Evolutionary conservation across 1,140 invertebrate genomes (phyloP).

Genomic region (Drosophila pseudoobscura): DNA sequence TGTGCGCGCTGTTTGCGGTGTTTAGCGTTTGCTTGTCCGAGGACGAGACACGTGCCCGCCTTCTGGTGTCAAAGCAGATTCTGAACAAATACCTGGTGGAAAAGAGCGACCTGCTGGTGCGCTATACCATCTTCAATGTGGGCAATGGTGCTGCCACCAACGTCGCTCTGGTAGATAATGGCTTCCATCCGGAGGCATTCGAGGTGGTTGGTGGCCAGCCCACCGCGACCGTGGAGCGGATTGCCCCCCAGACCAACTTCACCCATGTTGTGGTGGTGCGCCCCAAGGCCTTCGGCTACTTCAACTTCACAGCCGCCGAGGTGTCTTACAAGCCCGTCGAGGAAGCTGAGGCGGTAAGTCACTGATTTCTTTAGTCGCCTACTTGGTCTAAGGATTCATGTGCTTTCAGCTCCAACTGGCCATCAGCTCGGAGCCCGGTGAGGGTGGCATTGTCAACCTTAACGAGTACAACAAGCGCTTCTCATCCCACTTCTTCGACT

Average conservation of each 20-base stretch:
- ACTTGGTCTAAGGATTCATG: conserved; percentile 16
- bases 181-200: conserved; percentile 95
- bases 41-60: conserved; percentile 88
- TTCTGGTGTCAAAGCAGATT: conserved; percentile 94
- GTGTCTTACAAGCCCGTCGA: conserved; percentile 94
- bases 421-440: conserved; percentile 97
- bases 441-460: conserved; percentile 97
- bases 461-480: conserved; percentile 99
- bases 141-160: conserved; percentile 94
- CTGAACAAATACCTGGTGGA: conserved; percentile 99
- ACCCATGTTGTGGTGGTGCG: conserved; percentile 96
- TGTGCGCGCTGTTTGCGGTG: conserved; percentile 68
- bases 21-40: conserved; percentile 73
- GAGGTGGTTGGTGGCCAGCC: conserved; percentile 93
- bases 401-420: conserved; percentile 91
- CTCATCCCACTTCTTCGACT: conserved; percentile 98
- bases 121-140: conserved; percentile 94
- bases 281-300: conserved; percentile 95
- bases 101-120: conserved; percentile 97
- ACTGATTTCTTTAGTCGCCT: neutral
- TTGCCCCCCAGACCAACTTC: conserved; percentile 96
- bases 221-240: conserved; percentile 92
- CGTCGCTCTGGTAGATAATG: conserved; percentile 94
- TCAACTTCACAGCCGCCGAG: conserved; percentile 98
- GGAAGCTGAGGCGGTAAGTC: conserved; percentile 87